Percentiles rank a stretch among this genome's conserved stretches.
Evolutionary conservation across 2,113 vertebrate genomes (phyloP).

Genomic region (Prionailurus bengalensis): DNA sequence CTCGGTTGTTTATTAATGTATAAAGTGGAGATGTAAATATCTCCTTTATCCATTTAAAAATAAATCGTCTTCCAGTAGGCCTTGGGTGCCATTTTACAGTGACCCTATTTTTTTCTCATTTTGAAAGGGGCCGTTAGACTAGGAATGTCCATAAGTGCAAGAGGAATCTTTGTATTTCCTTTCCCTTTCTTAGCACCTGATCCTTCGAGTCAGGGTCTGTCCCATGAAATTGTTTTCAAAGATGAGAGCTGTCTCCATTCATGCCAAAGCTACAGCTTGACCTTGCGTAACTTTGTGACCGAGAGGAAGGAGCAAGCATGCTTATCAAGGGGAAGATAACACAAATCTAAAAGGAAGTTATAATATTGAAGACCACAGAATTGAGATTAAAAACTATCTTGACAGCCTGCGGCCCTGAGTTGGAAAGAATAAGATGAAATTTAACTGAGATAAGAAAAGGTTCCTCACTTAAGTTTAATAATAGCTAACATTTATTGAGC

Average conservation of each 20-base stretch:
- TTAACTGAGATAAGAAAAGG: background rate
- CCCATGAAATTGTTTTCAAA: background rate
- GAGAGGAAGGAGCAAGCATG: background rate
- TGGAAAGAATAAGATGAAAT: conserved; percentile 10
- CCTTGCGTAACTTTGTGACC: background rate
- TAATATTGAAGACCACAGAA: conserved; percentile 12
- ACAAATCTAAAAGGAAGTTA: conserved; percentile 32
- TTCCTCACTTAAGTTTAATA: conserved; percentile 26
- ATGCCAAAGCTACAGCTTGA: background rate
- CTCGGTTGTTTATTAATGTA: background rate
- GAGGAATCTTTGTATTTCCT: background rate
- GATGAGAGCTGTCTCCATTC: background rate
- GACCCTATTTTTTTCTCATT: background rate
- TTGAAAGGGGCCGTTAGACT: background rate
- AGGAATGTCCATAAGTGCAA: background rate
- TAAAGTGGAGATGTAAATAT: background rate
- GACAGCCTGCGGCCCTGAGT: background rate
- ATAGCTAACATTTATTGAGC: background rate
- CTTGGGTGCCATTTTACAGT: background rate
- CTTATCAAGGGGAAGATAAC: background rate
- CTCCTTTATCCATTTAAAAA: background rate
- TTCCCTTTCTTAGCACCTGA: background rate
- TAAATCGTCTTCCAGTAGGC: background rate
- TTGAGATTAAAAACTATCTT: conserved; percentile 42
- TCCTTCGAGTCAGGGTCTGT: background rate